These are phyloP conservation scores for Pammene fasciana DNA, from an alignment of 2,888 invertebrate genomes.

Conservation along the genomic window DNA sequence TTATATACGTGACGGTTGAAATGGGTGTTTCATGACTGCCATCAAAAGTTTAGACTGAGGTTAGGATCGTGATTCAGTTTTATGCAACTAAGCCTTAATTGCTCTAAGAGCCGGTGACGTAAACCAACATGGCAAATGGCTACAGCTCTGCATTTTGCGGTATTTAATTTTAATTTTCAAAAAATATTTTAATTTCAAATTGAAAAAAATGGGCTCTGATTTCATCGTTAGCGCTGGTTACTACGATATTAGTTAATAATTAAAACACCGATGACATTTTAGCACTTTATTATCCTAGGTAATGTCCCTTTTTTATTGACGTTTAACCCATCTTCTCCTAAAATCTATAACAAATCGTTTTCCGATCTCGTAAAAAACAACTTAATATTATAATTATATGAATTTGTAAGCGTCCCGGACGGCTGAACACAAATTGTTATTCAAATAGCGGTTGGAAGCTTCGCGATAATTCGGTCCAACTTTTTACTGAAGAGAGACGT, in stretches of 20 bases:
- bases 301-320: too few species aligned
- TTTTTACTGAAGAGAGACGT: not conserved
- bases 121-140: not conserved
- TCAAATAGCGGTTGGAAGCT: slow-evolving; percentile 44
- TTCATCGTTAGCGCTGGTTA: too few species aligned
- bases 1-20: not conserved
- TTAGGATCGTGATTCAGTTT: slow-evolving; percentile 21
- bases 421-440: slow-evolving; percentile 46
- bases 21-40: slow-evolving; percentile 19
- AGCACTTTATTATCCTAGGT: too few species aligned
- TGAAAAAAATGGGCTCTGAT: too few species aligned
- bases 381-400: slow-evolving; percentile 44
- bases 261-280: too few species aligned
- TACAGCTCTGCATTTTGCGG: not conserved
- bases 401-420: slow-evolving; percentile 44
- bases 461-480: slow-evolving; percentile 21
- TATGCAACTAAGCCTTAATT: slow-evolving; percentile 18
- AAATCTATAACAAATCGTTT: slow-evolving; percentile 21
- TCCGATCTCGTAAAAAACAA: slow-evolving; percentile 32
- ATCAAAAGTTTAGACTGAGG: slow-evolving; percentile 27
- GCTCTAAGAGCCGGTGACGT: not conserved
- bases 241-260: too few species aligned
- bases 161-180: not conserved
- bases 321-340: slow-evolving; percentile 2
- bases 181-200: not conserved